phyloP scores from a whole-genome alignment of 1,140 invertebrate species.

The Oppia nitens region DNA sequence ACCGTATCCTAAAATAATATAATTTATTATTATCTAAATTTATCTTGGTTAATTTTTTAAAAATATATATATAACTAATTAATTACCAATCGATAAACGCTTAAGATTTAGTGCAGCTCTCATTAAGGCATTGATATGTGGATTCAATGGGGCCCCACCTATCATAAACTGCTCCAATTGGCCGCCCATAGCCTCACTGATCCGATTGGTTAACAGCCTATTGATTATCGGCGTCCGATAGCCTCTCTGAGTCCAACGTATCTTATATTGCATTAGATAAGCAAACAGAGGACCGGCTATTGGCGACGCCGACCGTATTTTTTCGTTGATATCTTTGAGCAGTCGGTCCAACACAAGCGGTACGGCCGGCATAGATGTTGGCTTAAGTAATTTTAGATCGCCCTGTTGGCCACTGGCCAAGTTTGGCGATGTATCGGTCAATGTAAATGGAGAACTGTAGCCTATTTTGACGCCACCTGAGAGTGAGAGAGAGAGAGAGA shows the following conservation, averaged over 20 bases:
- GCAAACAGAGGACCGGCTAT: conserved; percentile 27
- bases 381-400: conserved; percentile 23
- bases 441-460: conserved; percentile 84
- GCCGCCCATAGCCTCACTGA: conserved; percentile 67
- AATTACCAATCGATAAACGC: conserved; percentile 15
- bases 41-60: background rate
- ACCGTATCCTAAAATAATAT: conserved; percentile 16
- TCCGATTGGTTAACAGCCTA: conserved; percentile 47
- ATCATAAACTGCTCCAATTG: conserved; percentile 63
- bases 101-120: conserved; percentile 56
- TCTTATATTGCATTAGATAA: conserved; percentile 29
- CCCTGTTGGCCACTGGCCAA: conserved; percentile 23
- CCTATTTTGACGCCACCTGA: conserved; percentile 47
- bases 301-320: conserved; percentile 22
- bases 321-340: conserved; percentile 43
- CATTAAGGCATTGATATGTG: conserved; percentile 86
- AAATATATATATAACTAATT: conserved; percentile 3
- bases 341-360: conserved; percentile 18
- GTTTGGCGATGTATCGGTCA: conserved; percentile 57
- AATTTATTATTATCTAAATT: background rate
- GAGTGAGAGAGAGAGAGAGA: no score
- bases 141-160: conserved; percentile 86
- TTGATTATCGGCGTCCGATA: conserved; percentile 17
- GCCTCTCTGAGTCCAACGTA: conserved; percentile 19
- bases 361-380: conserved; percentile 24